Evolutionary conservation across 2,797 vertebrate species (phyloP).

Genomic region (Sebastolobus alascanus): DNA sequence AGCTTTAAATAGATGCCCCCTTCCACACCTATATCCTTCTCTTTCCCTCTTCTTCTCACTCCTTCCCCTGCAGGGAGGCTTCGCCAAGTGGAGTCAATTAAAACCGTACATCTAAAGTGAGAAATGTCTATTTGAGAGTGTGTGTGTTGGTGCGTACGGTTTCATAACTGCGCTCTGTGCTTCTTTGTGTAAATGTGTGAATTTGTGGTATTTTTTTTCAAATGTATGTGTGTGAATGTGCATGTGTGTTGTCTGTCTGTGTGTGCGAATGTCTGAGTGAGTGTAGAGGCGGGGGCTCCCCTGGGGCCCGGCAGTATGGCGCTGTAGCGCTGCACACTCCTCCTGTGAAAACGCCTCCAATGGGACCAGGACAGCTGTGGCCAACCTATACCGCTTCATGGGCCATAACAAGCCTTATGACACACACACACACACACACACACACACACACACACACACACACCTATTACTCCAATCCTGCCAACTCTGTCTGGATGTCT

Average conservation of each 20-base stretch:
- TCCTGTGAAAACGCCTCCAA: conserved; percentile 81
- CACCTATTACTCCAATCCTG: conserved; percentile 55
- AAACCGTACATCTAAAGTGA: conserved; percentile 81
- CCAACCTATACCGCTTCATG: conserved; percentile 82
- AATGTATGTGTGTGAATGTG: conserved; percentile 49
- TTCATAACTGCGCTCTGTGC: conserved; percentile 55
- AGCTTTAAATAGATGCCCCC: conserved; percentile 54
- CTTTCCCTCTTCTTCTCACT: conserved; percentile 61
- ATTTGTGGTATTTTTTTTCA: conserved; percentile 60
- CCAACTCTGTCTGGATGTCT: conserved; percentile 58
- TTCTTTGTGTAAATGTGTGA: conserved; percentile 75
- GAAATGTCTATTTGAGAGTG: conserved; percentile 67
- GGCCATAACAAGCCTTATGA: conserved; percentile 83
- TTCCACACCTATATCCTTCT: conserved; percentile 44
- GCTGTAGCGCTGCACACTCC: conserved; percentile 76
- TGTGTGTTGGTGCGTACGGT: conserved; percentile 39
- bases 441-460: conserved; percentile 63
- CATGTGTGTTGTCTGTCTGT: conserved; percentile 23
- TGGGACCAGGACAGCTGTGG: conserved; percentile 86
- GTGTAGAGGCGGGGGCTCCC: conserved; percentile 77
- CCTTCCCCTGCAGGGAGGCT: conserved; percentile 69
- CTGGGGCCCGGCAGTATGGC: conserved; percentile 85
- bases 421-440: conserved; percentile 55
- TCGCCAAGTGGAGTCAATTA: conserved; percentile 85
- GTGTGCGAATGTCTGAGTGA: conserved; percentile 46